Conservation (phyloP, 2,113 vertebrate genomes). For the Danio rerio region DNA sequence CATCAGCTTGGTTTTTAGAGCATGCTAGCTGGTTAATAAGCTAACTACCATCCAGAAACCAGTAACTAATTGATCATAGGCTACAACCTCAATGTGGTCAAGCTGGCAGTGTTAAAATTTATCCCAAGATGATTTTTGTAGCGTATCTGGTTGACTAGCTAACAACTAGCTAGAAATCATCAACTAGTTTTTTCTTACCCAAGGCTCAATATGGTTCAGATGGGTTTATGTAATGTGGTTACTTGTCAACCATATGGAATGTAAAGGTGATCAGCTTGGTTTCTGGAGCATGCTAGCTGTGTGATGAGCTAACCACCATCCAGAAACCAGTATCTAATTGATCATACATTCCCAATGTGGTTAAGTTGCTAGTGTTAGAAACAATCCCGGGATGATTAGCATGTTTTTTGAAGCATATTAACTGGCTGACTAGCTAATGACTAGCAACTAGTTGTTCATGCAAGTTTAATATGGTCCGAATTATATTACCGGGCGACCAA, state of each 20-base stretch:
- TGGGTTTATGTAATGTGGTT: background rate
- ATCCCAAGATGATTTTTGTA: too few species aligned
- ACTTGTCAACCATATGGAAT: background rate
- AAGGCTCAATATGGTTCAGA: too few species aligned
- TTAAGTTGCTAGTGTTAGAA: too few species aligned
- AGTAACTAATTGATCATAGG: background rate
- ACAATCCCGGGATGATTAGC: too few species aligned
- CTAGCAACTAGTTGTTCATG: too few species aligned
- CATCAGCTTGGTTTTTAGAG: background rate
- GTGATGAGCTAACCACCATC: background rate
- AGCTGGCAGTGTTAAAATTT: background rate
- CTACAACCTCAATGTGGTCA: background rate
- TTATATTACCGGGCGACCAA: too few species aligned
- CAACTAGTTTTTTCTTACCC: too few species aligned
- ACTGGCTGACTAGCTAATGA: too few species aligned
- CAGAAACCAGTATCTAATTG: background rate
- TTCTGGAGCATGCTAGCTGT: background rate
- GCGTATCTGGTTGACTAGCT: too few species aligned
- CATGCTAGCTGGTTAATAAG: background rate
- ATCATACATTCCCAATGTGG: background rate
- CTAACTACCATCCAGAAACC: background rate
- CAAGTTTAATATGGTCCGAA: too few species aligned
- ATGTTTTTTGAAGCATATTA: too few species aligned
- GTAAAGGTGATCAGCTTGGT: background rate
- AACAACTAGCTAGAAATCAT: too few species aligned